Evolutionary conservation across 2,888 invertebrate species (phyloP).

Genomic region (Drosophila flavopinicola): DNA sequence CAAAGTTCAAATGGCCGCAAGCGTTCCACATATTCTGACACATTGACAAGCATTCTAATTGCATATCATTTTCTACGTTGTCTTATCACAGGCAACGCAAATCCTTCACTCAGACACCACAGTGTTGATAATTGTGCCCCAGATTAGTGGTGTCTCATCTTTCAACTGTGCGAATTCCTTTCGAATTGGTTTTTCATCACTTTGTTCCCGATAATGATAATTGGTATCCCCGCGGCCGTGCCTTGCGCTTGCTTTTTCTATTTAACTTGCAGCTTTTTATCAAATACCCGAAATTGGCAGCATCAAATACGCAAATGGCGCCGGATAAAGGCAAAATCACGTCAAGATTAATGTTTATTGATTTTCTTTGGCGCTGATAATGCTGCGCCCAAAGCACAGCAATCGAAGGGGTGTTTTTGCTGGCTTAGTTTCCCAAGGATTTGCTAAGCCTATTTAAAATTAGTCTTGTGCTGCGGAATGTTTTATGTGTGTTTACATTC

Average conservation of each 20-base stretch:
- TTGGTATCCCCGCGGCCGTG: constrained; percentile 34
- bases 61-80: background rate
- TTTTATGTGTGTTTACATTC: constrained; percentile 68
- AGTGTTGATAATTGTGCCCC: constrained; percentile 23
- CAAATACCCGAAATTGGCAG: constrained; percentile 45
- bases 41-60: constrained; percentile 7
- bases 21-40: constrained; percentile 3
- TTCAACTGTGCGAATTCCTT: constrained; percentile 18
- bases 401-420: constrained; percentile 34
- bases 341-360: constrained; percentile 76
- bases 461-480: constrained; percentile 31
- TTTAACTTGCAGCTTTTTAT: constrained; percentile 68
- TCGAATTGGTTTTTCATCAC: constrained; percentile 9
- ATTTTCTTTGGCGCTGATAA: constrained; percentile 72
- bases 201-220: constrained; percentile 40
- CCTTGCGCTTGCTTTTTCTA: constrained; percentile 22
- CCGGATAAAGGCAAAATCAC: constrained; percentile 75
- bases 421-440: constrained; percentile 67
- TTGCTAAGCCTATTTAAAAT: constrained; percentile 72
- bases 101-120: constrained; percentile 19
- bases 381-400: constrained; percentile 34
- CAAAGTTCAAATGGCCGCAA: background rate
- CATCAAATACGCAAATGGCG: constrained; percentile 71
- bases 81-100: constrained; percentile 3
- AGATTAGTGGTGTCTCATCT: constrained; percentile 30